Conservation (phyloP, 2,113 vertebrate species). For the Colossoma macropomum region DNA sequence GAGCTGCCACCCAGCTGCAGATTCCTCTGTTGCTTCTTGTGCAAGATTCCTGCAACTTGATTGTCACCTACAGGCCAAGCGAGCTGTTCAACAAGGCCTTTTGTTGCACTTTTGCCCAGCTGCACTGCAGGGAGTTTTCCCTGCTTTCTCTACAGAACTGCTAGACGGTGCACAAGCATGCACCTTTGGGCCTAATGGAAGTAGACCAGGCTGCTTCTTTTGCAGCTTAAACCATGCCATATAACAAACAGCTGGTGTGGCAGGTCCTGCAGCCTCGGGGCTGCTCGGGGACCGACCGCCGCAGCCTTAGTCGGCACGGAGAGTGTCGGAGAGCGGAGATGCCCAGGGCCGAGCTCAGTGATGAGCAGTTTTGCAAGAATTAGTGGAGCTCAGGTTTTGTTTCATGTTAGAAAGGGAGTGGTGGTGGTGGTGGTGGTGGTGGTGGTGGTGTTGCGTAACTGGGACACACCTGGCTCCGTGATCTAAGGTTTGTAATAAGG, state of each 20-base stretch:
- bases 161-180: neutral
- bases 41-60: conserved; percentile 3
- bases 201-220: conserved; percentile 7
- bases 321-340: neutral
- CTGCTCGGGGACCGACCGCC: neutral
- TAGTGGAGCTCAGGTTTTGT: conserved; percentile 34
- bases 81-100: neutral
- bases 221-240: neutral
- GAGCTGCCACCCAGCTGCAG: conserved; percentile 43
- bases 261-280: neutral
- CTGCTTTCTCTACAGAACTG: neutral
- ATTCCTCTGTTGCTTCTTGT: neutral
- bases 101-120: neutral
- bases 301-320: neutral
- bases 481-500: conserved; percentile 32
- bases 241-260: neutral
- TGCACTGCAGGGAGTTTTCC: neutral
- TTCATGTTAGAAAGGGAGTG: conserved; percentile 44
- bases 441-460: conserved; percentile 47
- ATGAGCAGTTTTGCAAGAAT: conserved; percentile 40
- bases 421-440: conserved; percentile 42
- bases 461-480: conserved; percentile 48
- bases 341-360: neutral
- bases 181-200: neutral
- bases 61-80: neutral